Evolutionary conservation across 2,113 vertebrate species (phyloP).

Genomic region (Bucco capensis): DNA sequence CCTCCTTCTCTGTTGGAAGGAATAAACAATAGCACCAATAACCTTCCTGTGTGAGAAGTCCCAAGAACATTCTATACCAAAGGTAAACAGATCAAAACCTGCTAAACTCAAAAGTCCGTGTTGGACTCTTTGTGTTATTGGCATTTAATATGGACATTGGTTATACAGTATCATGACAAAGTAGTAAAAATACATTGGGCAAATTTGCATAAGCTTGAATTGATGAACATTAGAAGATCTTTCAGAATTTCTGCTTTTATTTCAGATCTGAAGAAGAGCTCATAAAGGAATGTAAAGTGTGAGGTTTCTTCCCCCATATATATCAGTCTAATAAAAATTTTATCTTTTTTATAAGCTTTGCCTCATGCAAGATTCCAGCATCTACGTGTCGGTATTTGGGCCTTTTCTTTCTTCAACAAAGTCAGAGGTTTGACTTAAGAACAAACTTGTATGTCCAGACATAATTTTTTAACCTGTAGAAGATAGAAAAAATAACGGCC

Average conservation of each 20-base stretch:
- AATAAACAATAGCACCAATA: fast-evolving
- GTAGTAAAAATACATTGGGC: background rate
- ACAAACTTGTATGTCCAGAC: background rate
- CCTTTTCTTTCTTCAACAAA: background rate
- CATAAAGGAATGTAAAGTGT: background rate
- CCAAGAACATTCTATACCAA: background rate
- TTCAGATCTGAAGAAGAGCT: background rate
- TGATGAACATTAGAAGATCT: background rate
- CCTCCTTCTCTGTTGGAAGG: background rate
- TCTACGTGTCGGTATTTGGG: background rate
- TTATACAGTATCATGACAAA: background rate
- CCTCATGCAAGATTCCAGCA: background rate
- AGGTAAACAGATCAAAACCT: background rate
- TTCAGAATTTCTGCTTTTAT: background rate
- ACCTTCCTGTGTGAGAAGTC: fast-evolving
- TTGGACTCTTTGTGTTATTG: background rate
- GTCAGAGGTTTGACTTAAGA: background rate
- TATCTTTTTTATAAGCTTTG: background rate
- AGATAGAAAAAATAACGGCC: too few relatives aligned
- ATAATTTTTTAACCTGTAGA: too few relatives aligned
- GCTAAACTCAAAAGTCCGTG: background rate
- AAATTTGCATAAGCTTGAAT: background rate
- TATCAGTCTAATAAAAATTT: background rate
- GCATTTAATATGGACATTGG: background rate
- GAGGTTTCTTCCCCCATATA: background rate